phyloP scores from a whole-genome alignment of 2,113 vertebrate species.

The Ploceus nigricollis region DNA sequence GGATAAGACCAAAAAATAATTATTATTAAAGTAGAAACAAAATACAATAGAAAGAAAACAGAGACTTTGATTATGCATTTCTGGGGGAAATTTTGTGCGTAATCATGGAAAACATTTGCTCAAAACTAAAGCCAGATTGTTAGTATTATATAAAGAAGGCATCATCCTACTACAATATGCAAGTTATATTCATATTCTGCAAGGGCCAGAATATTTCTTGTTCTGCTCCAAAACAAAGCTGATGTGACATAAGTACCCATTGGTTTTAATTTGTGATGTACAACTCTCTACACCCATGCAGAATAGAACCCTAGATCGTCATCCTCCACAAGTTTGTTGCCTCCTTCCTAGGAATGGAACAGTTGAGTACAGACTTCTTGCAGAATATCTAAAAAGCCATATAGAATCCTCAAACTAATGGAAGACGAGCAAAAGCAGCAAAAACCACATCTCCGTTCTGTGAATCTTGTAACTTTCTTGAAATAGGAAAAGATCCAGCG shows the following conservation, averaged over 20 bases:
- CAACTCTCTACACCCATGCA: not conserved
- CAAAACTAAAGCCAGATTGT: not conserved
- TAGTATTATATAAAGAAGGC: not conserved
- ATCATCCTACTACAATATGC: not conserved
- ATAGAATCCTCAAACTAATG: not conserved
- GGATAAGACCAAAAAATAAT: not conserved
- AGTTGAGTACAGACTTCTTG: not conserved
- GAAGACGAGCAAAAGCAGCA: not conserved
- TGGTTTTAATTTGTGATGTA: not conserved
- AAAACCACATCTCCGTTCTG: not conserved
- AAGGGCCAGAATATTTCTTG: not conserved
- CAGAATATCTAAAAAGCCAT: not conserved
- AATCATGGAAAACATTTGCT: not conserved
- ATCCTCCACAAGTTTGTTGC: not conserved
- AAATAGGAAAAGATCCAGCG: not conserved
- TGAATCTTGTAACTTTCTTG: not conserved
- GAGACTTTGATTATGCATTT: not conserved
- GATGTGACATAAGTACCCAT: not conserved
- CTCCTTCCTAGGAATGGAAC: not conserved
- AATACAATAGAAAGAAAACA: not conserved
- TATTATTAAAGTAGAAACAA: not conserved
- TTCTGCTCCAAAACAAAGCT: not conserved
- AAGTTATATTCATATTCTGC: not conserved
- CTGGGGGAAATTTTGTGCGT: not conserved
- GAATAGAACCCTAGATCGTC: not conserved